Evolutionary conservation across 2,113 vertebrate genomes (phyloP), one percentile per base, ranked within the genome.

Genomic region (Eurypyga helias): DNA sequence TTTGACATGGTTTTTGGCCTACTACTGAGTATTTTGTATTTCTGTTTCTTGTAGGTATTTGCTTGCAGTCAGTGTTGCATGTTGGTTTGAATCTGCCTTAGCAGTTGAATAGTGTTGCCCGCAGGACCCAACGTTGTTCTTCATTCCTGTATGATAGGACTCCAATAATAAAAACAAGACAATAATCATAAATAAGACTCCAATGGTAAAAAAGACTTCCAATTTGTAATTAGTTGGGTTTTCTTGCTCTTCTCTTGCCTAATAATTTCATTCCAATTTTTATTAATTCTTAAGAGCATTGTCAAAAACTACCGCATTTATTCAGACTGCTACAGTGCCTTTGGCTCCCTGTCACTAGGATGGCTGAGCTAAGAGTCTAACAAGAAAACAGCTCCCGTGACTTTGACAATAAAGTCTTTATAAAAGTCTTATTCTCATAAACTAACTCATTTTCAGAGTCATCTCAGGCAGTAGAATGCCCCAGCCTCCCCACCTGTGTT

Each of bases 1-100:
- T 93, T 91, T 87, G 76, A 88, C 34, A 6, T 82, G 36, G 3
- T 26, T 82, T 91, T 91, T 90, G 31, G 52, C n/a, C 52, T 81
- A 5, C 41, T 77, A 13, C 38, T 28, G 52, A 73, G n/a, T 41
- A 12, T 70, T 91, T 57, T 79, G 8, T 82, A n/a, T 78, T 85
- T 83, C 41, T 76, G 9, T 76, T 89, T 86, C 79, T 84, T 69
- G 41, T 46, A 45, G 10, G 13, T 78, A 43, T 84, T 95, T 84
- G 51, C 81, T 84, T 90, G 29, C 48, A 84, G 91, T 69, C 84
- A 45, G 17, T 57, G 45, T 79, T 89, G 28, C 41, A 83, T 83
- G 13, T 80, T 79, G 46, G 9, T 89, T 51, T 69, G 84, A 73
- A 58, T 76, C 4, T n/a, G 58, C 41, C 54, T 78, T 85, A 38